Evolutionary conservation across 2,797 vertebrate genomes (phyloP), one percentile per base, ranked within the genome.

Genomic region (Masticophis lateralis): DNA sequence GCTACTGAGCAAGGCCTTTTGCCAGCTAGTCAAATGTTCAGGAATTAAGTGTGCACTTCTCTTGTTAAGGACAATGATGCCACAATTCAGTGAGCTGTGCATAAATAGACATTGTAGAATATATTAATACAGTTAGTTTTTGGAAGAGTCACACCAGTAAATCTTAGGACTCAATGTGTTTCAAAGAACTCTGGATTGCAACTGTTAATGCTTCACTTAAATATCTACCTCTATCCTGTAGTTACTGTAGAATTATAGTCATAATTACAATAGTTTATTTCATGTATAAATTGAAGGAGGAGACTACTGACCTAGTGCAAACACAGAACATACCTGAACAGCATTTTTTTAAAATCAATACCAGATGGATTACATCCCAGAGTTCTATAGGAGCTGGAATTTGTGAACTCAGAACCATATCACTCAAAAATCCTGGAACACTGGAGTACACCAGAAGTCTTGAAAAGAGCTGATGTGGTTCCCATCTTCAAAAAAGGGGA

Each of bases 21-120:
- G 11, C 88, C 92, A 9, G n/a, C 91, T 90, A 94, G 95, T 86
- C 53, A 22, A 10, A 79, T 11, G 57, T 16, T 93, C 66, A 79
- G 88, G 91, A 92, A 28, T 1, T 18, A 14, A 88, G 4, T 1
- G 22, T 57, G 16, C 61, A 27, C 10, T 28, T 32, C 47, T 47
- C 18, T 79, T 79, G 37, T 79, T 43, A 79, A 43, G 69, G 8
- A 79, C 16, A 79, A 43, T 22, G 69, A 79, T 79, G 69, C 18
- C 32, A 69, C n/a, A 79, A 79, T 43, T 43, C 69, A 79, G 18
- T 43, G 69, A 79, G 18, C 69, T 79, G 8, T 79, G 18, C 69
- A 79, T 79, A 79, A 79, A 1, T 79, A 43, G 16, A 79, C 69
- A 43, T 79, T 43, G 8, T 43, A 79, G 37, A 43, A 22, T 43